A percentile compares a stretch with the other conserved stretches of the same genome.
These are phyloP conservation scores for Tenthredo mesomela DNA, from an alignment of 2,888 invertebrate species.

Conservation along the genomic window DNA sequence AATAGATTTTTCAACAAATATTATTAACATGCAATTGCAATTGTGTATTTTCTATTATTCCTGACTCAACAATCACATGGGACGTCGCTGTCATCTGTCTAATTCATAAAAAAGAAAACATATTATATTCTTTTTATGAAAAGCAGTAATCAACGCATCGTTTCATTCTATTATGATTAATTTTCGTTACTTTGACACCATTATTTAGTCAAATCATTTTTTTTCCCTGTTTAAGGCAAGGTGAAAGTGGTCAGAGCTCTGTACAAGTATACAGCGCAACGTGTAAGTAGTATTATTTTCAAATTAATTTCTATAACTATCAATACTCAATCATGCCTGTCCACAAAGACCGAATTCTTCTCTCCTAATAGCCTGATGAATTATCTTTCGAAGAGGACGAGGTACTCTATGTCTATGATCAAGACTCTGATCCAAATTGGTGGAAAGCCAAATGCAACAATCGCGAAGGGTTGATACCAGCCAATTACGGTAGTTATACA, in stretches of 20 bases:
- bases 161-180: background rate
- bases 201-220: background rate
- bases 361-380: slow-evolving; percentile 79
- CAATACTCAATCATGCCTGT: slow-evolving; percentile 2
- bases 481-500: slow-evolving; percentile 80
- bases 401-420: slow-evolving; percentile 81
- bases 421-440: slow-evolving; percentile 77
- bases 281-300: slow-evolving; percentile 75
- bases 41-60: slow-evolving; percentile 5
- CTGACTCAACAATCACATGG: background rate
- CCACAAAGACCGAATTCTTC: slow-evolving; percentile 38
- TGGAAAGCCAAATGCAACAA: slow-evolving; percentile 82
- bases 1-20: background rate
- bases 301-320: slow-evolving; percentile 38
- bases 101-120: background rate
- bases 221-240: slow-evolving; percentile 72
- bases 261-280: slow-evolving; percentile 81
- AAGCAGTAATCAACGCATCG: background rate
- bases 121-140: background rate
- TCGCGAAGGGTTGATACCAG: slow-evolving; percentile 81
- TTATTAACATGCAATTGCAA: slow-evolving; percentile 1
- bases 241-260: slow-evolving; percentile 81
- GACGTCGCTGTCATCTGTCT: slow-evolving; percentile 21
- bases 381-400: slow-evolving; percentile 84
- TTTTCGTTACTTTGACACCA: background rate